Evolutionary conservation across 1,140 invertebrate species (phyloP), one percentile per base, ranked within the genome.

Genomic region (Pararge aegeria): DNA sequence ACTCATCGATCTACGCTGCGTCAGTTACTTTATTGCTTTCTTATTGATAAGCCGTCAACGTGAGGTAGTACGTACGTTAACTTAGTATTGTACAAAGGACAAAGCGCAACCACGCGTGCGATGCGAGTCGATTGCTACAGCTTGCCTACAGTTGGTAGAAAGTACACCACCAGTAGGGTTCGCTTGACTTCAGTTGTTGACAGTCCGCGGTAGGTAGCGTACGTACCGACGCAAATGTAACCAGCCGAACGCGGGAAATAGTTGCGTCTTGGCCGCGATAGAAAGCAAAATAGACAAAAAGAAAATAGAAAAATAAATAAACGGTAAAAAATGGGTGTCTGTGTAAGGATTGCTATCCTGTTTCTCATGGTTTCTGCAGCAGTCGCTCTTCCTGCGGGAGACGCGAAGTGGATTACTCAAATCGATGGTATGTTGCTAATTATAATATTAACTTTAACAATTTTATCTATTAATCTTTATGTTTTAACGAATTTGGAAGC

Each of bases 171-270:
- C 54, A 61, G 59, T 61, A 61, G 42, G 54, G 64, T 73, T 72
- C 50, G 21, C 30, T 51, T 46, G 54, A 40, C 57, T 59, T 63
- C 73, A 86, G 86, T 87, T 77, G 75, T 66, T 70, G 63, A 75
- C 75, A 76, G 62, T 53, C 62, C 64, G 76, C 75, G 61, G 72
- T 19, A 56, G 55, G 50, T 30, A 55, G 49, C 56, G 51, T 37
- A 52, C 52, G 66, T 53, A 10, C 29, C 62, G 80, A 73, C 80
- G 83, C 82, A 88, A 88, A 88, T 85, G 76, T 85, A 79, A 84
- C 75, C 77, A 72, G 70, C 55, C 65, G 50, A 64, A 80, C 73
- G 80, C 80, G 81, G 83, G 70, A 77, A 82, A 83, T 81, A 86
- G 85, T 88, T 86, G 82, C 82, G 80, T 86, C 80, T 30, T 54